Evolutionary conservation across 2,113 vertebrate genomes (phyloP).

Genomic region (Albula glossodonta): DNA sequence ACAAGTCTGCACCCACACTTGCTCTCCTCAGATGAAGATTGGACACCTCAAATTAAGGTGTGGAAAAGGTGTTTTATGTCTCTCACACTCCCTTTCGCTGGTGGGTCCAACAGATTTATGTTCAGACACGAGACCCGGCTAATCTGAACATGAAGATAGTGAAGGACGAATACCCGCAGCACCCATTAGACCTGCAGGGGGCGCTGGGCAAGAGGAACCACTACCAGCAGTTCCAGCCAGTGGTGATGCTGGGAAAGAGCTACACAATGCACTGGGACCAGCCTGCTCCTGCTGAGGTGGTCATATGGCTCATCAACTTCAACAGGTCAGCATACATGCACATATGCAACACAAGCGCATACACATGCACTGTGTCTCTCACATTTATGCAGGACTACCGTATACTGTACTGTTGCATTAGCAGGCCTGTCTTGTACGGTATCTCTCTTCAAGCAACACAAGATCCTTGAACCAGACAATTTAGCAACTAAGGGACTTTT

Average conservation of each 20-base stretch:
- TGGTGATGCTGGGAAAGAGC: constrained; percentile 84
- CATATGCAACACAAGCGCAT: neutral
- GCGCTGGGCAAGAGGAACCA: constrained; percentile 87
- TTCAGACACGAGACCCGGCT: constrained; percentile 86
- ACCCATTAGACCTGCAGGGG: constrained; percentile 82
- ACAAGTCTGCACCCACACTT: too few species aligned
- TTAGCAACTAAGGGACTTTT: too few species aligned
- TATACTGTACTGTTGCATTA: too few species aligned
- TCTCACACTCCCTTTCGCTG: neutral
- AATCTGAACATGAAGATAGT: constrained; percentile 85
- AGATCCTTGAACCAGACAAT: too few species aligned
- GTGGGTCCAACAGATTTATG: constrained; percentile 76
- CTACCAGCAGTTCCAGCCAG: constrained; percentile 97
- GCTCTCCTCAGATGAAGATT: too few species aligned
- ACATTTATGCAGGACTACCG: neutral
- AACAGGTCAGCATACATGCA: constrained; percentile 78
- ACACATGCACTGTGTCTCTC: too few species aligned
- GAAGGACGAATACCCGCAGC: constrained; percentile 83
- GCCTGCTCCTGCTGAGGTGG: constrained; percentile 84
- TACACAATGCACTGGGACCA: constrained; percentile 96
- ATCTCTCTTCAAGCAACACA: too few species aligned
- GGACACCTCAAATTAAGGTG: too few species aligned
- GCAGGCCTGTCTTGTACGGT: too few species aligned
- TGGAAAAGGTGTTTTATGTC: too few species aligned
- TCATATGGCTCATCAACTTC: constrained; percentile 97